Evolutionary conservation across 2,888 invertebrate genomes (phyloP).

Genomic region (Dimorphilus gyrociliatus): DNA sequence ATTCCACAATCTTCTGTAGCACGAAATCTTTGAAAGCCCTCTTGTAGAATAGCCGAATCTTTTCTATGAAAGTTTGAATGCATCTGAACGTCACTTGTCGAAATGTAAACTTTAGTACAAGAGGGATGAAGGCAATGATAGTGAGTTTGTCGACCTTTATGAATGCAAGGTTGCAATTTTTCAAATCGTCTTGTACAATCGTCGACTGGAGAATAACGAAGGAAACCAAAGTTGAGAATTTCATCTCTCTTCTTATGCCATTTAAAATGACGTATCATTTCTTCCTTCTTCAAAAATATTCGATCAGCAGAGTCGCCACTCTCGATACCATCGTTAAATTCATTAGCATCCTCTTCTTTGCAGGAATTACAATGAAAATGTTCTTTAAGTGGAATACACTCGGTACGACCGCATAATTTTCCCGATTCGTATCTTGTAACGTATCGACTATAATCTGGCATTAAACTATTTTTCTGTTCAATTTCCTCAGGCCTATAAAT

Average conservation of each 20-base stretch:
- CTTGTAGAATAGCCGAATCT: conserved; percentile 89
- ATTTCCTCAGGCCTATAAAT: no score
- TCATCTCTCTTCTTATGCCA: conserved; percentile 98
- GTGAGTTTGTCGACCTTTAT: conserved; percentile 83
- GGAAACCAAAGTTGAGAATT: conserved; percentile 82
- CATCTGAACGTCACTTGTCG: conserved; percentile 97
- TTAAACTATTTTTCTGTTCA: conserved; percentile 18
- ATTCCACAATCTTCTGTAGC: conserved; percentile 90
- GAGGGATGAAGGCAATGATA: conserved; percentile 71
- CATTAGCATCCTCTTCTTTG: no score
- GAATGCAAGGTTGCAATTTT: conserved; percentile 59
- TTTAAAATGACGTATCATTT: conserved; percentile 95
- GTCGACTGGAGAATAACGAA: conserved; percentile 81
- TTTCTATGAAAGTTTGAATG: conserved; percentile 96
- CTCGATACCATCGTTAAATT: no score
- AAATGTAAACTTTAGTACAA: conserved; percentile 75
- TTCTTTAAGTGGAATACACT: no score
- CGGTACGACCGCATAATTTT: conserved; percentile 1
- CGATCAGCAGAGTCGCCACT: no score
- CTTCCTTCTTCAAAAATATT: conserved; percentile 95
- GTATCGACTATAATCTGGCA: conserved; percentile 68
- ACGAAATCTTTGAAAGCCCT: conserved; percentile 87
- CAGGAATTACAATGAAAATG: no score
- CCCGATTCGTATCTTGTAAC: conserved; percentile 48
- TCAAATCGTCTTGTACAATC: conserved; percentile 87